Percentiles rank a stretch among this genome's conserved stretches.
These are phyloP conservation scores for Chrysogorgia sp. DNA, from an alignment of 92 coral and sea anemone genomes.

Conservation along the genomic window DNA sequence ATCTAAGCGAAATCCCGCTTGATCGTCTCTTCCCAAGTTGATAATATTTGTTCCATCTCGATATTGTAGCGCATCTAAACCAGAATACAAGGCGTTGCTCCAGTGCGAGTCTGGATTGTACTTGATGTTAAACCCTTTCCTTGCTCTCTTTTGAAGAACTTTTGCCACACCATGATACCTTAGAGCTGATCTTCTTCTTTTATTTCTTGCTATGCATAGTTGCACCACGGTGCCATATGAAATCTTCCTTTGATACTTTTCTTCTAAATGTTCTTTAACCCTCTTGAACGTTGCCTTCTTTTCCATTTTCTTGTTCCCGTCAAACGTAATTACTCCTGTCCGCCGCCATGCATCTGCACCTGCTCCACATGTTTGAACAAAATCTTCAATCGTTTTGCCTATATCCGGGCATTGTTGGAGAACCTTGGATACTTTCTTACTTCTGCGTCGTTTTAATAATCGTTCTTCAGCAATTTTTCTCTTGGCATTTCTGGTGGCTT, in stretches of 20 bases:
- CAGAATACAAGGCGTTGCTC: conserved; percentile 62
- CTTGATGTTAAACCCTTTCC: conserved; percentile 61
- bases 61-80: conserved; percentile 47
- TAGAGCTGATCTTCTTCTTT: conserved; percentile 58
- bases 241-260: conserved; percentile 51
- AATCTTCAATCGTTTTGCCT: conserved; percentile 53
- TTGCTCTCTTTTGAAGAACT: conserved; percentile 46
- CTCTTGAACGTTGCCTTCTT: conserved; percentile 65
- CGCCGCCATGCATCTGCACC: conserved; percentile 73
- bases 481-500: conserved; percentile 51
- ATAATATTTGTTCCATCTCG: conserved; percentile 50
- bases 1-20: conserved; percentile 67
- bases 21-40: conserved; percentile 63
- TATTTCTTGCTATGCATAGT: conserved; percentile 64
- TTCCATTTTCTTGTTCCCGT: conserved; percentile 59
- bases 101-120: conserved; percentile 68
- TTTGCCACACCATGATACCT: conserved; percentile 61
- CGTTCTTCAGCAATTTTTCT: conserved; percentile 54
- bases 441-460: conserved; percentile 58
- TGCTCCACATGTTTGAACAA: conserved; percentile 48
- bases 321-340: conserved; percentile 61
- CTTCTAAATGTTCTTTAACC: conserved; percentile 63
- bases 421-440: conserved; percentile 61
- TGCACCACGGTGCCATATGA: conserved; percentile 68
- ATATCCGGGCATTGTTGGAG: conserved; percentile 57